These are phyloP conservation scores for Microtus richardsoni DNA, from an alignment of 2,113 vertebrate genomes.

Conservation along the genomic window DNA sequence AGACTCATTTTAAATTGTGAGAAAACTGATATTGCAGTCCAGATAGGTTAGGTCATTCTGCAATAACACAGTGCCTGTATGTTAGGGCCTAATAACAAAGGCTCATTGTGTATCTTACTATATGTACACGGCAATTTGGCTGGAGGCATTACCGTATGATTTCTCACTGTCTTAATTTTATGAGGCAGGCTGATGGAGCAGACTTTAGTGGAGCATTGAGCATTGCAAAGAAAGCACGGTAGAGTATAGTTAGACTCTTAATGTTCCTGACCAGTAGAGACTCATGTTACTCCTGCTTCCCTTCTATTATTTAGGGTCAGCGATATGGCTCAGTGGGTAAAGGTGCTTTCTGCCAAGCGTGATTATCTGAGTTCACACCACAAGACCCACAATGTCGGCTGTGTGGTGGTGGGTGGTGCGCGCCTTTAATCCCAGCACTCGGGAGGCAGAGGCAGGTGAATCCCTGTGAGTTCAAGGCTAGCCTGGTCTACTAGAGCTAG, in stretches of 20 bases:
- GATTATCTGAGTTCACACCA: background rate
- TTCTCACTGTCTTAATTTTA: background rate
- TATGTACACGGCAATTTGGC: background rate
- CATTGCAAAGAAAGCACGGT: background rate
- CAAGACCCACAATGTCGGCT: background rate
- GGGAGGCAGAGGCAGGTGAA: too few relatives aligned
- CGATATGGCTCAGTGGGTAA: background rate
- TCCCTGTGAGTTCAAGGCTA: too few relatives aligned
- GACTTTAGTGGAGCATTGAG: background rate
- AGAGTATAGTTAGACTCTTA: background rate
- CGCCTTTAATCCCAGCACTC: too few relatives aligned
- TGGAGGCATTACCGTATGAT: fast-evolving
- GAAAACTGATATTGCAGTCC: background rate
- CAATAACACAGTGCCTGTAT: background rate
- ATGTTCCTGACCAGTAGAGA: background rate
- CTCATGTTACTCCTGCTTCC: background rate
- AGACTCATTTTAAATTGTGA: background rate
- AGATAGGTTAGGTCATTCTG: background rate
- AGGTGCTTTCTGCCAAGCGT: background rate
- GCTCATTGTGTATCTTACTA: background rate
- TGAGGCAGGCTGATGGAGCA: background rate
- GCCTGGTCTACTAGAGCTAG: too few relatives aligned
- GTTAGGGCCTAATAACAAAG: background rate
- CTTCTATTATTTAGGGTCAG: background rate
- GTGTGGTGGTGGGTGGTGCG: too few relatives aligned